A percentile compares a stretch with the other conserved stretches of the same genome.
Conservation (phyloP, 2,113 vertebrate species). For the Thamnaconus septentrionalis region DNA sequence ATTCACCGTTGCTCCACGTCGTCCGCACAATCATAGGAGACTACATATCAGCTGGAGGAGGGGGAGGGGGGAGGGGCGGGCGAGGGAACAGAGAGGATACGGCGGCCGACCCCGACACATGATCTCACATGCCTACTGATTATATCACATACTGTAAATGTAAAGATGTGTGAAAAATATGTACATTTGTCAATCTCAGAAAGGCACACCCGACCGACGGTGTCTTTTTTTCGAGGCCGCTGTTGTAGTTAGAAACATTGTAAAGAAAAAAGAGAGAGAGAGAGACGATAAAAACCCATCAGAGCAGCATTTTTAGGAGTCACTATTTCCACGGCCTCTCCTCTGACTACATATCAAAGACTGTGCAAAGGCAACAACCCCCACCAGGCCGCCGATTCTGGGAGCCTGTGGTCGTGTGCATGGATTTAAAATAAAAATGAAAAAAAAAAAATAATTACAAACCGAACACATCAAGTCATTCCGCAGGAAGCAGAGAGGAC, state of each 20-base stretch:
- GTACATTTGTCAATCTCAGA: slow-evolving; percentile 83
- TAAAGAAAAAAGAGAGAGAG: slow-evolving; percentile 39
- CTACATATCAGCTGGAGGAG: slow-evolving; percentile 1
- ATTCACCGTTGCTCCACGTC: slow-evolving; percentile 54
- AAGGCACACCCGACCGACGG: slow-evolving; percentile 32
- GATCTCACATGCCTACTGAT: slow-evolving; percentile 64
- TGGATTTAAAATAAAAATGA: slow-evolving; percentile 37
- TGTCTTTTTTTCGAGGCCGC: slow-evolving; percentile 79
- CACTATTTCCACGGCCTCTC: slow-evolving; percentile 58
- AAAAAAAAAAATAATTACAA: too few species aligned
- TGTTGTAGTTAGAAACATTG: slow-evolving; percentile 78
- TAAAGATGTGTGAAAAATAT: slow-evolving; percentile 82
- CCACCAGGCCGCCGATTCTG: slow-evolving; percentile 11
- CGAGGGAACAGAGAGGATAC: slow-evolving; percentile 35
- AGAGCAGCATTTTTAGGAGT: slow-evolving; percentile 51
- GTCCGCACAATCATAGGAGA: slow-evolving; percentile 22
- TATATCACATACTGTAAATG: slow-evolving; percentile 76
- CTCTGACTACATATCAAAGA: slow-evolving; percentile 73
- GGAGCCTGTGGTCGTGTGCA: slow-evolving; percentile 43
- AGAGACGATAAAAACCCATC: background rate
- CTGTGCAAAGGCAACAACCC: slow-evolving; percentile 47
- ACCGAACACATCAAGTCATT: slow-evolving; percentile 38
- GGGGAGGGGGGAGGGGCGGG: background rate
- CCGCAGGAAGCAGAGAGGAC: slow-evolving; percentile 33
- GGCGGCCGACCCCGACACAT: slow-evolving; percentile 71